phyloP scores from a whole-genome alignment of 2,888 invertebrate genomes.

The Chaetogeoica ovagalla region DNA sequence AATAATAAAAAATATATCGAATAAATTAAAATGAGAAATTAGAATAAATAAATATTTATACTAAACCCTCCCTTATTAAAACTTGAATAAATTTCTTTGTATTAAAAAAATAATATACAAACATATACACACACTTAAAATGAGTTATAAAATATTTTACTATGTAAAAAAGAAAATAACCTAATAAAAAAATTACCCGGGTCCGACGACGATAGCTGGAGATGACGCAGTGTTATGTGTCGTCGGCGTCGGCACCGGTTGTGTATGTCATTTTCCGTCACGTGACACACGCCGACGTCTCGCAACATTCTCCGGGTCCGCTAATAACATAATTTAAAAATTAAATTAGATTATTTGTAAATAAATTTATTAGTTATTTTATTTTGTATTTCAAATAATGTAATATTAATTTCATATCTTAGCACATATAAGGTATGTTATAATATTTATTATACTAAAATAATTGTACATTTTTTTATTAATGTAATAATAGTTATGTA shows the following conservation, averaged over 20 bases:
- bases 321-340: slow-evolving; percentile 55
- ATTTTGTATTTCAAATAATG: no score
- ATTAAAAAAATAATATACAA: slow-evolving; percentile 9
- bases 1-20: slow-evolving; percentile 38
- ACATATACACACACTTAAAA: slow-evolving; percentile 7
- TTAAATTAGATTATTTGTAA: background rate
- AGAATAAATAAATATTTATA: slow-evolving; percentile 19
- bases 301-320: slow-evolving; percentile 59
- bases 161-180: slow-evolving; percentile 24
- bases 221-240: slow-evolving; percentile 53
- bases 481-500: no score
- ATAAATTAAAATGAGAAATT: slow-evolving; percentile 44
- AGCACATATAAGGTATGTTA: no score
- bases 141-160: slow-evolving; percentile 33
- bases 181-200: slow-evolving; percentile 46
- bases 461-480: no score
- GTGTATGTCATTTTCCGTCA: slow-evolving; percentile 74
- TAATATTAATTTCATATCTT: no score
- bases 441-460: no score
- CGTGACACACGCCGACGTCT: slow-evolving; percentile 71
- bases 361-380: background rate
- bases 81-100: slow-evolving; percentile 8
- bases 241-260: slow-evolving; percentile 56
- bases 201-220: slow-evolving; percentile 53
- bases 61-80: slow-evolving; percentile 9